Evolutionary conservation across 2,888 invertebrate genomes (phyloP).

Genomic region (Dermolepida albohirtum): DNA sequence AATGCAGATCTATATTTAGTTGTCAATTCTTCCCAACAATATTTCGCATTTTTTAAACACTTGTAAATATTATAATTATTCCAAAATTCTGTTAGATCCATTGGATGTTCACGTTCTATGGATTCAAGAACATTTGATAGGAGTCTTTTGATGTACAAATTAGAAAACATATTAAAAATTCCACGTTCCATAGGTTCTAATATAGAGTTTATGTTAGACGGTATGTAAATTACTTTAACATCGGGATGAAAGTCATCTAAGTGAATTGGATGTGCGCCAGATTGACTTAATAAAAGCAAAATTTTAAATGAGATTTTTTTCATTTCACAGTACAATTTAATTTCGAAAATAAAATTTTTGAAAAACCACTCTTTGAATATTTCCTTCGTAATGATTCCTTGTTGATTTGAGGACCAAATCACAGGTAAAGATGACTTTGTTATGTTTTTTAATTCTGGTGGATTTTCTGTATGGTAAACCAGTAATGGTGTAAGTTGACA

Average conservation of each 20-base stretch:
- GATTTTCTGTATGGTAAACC: background rate
- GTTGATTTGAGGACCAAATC: constrained; percentile 8
- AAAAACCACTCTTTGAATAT: constrained; percentile 13
- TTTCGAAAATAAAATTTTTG: constrained; percentile 2
- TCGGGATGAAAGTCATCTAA: constrained; percentile 4
- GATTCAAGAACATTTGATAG: constrained; percentile 9
- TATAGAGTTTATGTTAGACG: background rate
- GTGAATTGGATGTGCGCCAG: constrained; percentile 1
- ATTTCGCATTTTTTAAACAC: constrained; percentile 8
- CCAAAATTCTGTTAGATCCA: constrained; percentile 1
- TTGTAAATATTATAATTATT: constrained; percentile 2
- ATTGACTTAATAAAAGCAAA: background rate
- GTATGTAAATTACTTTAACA: constrained; percentile 4
- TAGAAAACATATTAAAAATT: background rate
- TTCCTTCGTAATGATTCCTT: background rate
- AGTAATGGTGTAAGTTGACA: constrained; percentile 2
- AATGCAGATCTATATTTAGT: background rate
- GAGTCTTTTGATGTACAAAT: constrained; percentile 4
- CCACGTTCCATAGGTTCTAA: background rate
- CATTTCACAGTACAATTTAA: constrained; percentile 1
- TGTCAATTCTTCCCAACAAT: constrained; percentile 16
- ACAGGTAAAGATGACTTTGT: constrained; percentile 13
- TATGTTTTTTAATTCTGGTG: constrained; percentile 8
- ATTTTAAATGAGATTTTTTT: background rate
- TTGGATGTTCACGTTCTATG: background rate